A percentile compares a stretch with the other conserved stretches of the same genome.
Evolutionary conservation across 1,140 invertebrate species (phyloP).

Genomic region (Drosophila elegans): DNA sequence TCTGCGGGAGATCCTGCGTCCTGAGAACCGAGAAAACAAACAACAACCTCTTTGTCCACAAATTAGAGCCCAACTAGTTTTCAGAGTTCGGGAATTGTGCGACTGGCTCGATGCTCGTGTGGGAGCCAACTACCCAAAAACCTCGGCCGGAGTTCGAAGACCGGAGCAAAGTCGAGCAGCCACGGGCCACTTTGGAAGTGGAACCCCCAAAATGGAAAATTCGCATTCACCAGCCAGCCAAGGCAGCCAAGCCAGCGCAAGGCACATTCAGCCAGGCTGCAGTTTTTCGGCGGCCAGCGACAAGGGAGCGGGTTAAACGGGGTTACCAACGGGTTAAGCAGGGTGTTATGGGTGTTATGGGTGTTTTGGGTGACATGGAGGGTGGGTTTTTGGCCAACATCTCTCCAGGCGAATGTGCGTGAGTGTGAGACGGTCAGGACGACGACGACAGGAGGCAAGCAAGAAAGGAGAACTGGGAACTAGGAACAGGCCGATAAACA

Average conservation of each 20-base stretch:
- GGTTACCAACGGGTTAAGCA: conserved; percentile 19
- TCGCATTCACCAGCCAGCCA: conserved; percentile 19
- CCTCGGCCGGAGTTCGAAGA: conserved; percentile 25
- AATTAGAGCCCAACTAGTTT: background rate
- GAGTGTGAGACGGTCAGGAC: conserved; percentile 20
- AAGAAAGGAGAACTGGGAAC: conserved; percentile 10
- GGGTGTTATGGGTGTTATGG: conserved; percentile 1
- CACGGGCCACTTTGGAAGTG: conserved; percentile 19
- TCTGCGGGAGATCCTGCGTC: background rate
- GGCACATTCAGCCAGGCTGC: conserved; percentile 39
- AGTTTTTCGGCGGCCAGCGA: conserved; percentile 51
- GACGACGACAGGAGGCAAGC: conserved; percentile 1
- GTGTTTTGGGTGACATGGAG: background rate
- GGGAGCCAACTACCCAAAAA: conserved; percentile 62
- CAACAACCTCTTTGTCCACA: background rate
- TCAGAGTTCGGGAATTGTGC: conserved; percentile 35
- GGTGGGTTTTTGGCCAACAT: conserved; percentile 50
- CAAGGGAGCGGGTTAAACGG: conserved; percentile 30
- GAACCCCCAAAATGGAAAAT: conserved; percentile 28
- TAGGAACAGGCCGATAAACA: conserved; percentile 48
- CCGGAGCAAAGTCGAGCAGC: conserved; percentile 12
- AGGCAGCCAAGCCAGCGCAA: conserved; percentile 15
- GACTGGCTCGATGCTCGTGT: conserved; percentile 70
- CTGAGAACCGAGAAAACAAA: background rate
- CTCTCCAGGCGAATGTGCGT: conserved; percentile 7